Evolutionary conservation across 2,888 invertebrate genomes (phyloP), one percentile per base, ranked within the genome.

Genomic region (Melinaea menophilus): DNA sequence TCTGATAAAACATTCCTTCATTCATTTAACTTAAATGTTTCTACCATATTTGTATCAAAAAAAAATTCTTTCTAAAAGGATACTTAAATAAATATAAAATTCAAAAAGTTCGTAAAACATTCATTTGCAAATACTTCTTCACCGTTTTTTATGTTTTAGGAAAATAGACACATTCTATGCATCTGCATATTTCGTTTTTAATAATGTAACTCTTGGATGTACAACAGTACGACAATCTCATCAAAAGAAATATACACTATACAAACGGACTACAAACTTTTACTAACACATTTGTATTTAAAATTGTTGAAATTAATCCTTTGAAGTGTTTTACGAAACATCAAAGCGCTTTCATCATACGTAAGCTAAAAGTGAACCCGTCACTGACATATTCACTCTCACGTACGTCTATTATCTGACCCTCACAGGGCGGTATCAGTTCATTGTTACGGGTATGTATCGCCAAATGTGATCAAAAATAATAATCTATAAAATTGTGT

Each of bases 311-410:
- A 65, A 71, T 74, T 72, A 75, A 74, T 73, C 73, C 70, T 64
- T 62, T 47, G 35, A 62, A 64, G 51, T 58, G 65, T 60, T 61
- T 58, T 59, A 64, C 51, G 61, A 35, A 58, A 60, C 57, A 59
- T 65, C 63, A 68, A 71, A 73, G 74, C 74, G 76, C 75, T 66
- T 71, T 70, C 75, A 75, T 78, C 75, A 66, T 72, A 70, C 75
- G 75, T 78, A 76, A 77, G 77, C 78, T 73, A 76, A 82, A 83
- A 81, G 77, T 80, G 78, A 80, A 72, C 75, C 74, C 75, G 75
- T 79, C 73, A 76, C 75, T 86, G 87, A 87, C 84, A 75, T 85
- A 88, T 88, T 86, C 87, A 69, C 61, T 66, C 78, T 73, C 88
- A 88, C 88, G 88, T 75, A 65, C 73, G 69, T 69, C 68, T 57